Conservation (phyloP, 2,888 invertebrate species). For the Euproctis similis region DNA sequence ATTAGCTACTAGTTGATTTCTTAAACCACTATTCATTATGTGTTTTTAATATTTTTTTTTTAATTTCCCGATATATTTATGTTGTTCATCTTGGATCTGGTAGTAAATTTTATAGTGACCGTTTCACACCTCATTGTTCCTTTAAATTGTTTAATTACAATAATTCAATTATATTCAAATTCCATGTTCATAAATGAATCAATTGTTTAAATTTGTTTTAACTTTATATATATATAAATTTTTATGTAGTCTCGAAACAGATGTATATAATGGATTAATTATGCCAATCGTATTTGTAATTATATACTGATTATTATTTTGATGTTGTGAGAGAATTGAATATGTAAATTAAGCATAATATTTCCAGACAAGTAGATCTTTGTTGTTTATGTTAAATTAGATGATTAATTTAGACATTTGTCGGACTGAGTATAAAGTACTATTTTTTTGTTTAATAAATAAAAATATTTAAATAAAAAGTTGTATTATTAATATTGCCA, state of each 20-base stretch:
- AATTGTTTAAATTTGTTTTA: slow-evolving; percentile 22
- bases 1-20: no score
- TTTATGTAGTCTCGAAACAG: slow-evolving; percentile 24
- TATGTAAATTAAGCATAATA: slow-evolving; percentile 39
- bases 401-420: slow-evolving; percentile 50
- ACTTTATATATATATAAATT: slow-evolving; percentile 23
- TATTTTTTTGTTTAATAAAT: slow-evolving; percentile 64
- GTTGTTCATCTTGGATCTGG: no score
- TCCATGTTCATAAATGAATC: slow-evolving; percentile 13
- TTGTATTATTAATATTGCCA: slow-evolving; percentile 1
- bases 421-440: slow-evolving; percentile 71
- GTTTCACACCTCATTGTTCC: no score
- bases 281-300: slow-evolving; percentile 12
- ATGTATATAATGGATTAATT: slow-evolving; percentile 12
- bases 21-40: no score
- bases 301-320: no score
- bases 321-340: slow-evolving; percentile 17
- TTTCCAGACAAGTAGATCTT: slow-evolving; percentile 39
- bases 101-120: no score
- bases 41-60: no score
- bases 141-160: no score
- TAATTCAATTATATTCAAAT: no score
- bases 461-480: slow-evolving; percentile 41
- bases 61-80: no score
- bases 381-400: slow-evolving; percentile 51